A percentile compares a stretch with the other conserved stretches of the same genome.
Conservation (phyloP, 2,888 invertebrate genomes). For the Zaprionus bogoriensis region DNA sequence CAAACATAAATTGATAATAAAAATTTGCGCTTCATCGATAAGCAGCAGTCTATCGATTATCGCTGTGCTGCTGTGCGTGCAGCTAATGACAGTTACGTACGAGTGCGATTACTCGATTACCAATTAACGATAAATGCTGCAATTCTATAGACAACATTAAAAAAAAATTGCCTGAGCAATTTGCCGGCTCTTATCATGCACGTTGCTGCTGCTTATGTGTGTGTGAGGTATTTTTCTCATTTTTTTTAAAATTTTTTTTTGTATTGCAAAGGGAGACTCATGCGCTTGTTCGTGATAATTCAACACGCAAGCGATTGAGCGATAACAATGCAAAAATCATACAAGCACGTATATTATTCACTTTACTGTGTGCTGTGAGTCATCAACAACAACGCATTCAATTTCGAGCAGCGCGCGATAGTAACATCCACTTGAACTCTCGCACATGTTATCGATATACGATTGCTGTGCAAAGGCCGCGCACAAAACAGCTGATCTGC, state of each 20-base stretch:
- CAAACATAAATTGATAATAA: neutral
- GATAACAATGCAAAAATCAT: constrained; percentile 27
- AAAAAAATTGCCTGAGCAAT: neutral
- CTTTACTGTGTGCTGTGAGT: neutral
- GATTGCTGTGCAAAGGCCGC: constrained; percentile 27
- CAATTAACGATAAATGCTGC: constrained; percentile 24
- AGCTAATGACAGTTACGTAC: constrained; percentile 29
- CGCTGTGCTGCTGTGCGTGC: constrained; percentile 17
- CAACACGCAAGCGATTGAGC: constrained; percentile 60
- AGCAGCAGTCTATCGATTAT: neutral
- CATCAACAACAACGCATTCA: neutral
- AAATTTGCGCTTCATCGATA: neutral
- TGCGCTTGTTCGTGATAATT: constrained; percentile 51
- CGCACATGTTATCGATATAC: constrained; percentile 23
- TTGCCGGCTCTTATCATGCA: constrained; percentile 1
- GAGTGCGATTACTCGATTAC: constrained; percentile 24
- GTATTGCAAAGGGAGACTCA: constrained; percentile 4
- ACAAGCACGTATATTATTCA: constrained; percentile 6
- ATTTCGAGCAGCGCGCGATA: neutral
- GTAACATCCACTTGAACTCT: neutral
- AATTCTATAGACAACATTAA: constrained; percentile 23
- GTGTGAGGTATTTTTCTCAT: no score
- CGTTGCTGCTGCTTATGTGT: neutral
- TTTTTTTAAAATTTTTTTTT: no score
- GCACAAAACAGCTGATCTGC: constrained; percentile 20